A percentile compares a stretch with the other conserved stretches of the same genome.
Conservation (phyloP, 92 coral and sea anemone species). For the Epizoanthus rinbou region DNA sequence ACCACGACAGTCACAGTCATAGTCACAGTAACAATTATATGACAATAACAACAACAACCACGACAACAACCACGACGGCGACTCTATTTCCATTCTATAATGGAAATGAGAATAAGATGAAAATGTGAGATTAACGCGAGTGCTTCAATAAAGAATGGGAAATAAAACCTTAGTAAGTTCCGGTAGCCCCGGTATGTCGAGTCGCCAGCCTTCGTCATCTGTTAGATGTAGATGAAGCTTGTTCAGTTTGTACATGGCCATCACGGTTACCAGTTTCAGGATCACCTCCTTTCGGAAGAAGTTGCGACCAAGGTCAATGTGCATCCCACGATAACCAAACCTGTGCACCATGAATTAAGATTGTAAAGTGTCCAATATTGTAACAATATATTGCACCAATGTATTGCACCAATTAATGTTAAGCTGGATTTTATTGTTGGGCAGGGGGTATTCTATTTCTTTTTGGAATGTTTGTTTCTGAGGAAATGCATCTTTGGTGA, state of each 20-base stretch:
- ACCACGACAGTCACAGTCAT: no score
- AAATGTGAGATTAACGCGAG: neutral
- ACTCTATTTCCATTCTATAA: neutral
- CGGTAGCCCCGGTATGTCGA: slow-evolving; percentile 80
- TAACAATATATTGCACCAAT: no score
- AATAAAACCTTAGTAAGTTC: slow-evolving; percentile 63
- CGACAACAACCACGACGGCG: neutral
- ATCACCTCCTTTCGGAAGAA: slow-evolving; percentile 41
- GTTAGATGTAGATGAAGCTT: slow-evolving; percentile 81
- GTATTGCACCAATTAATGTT: no score
- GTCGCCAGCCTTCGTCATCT: slow-evolving; percentile 89
- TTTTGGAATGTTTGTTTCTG: no score
- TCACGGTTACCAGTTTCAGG: slow-evolving; percentile 42
- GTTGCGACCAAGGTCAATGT: slow-evolving; percentile 50
- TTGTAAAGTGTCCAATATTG: no score
- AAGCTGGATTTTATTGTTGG: no score
- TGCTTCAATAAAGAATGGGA: neutral
- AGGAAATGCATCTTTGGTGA: no score
- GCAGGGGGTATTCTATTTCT: no score
- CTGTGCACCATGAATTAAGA: slow-evolving; percentile 26
- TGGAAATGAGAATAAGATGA: neutral
- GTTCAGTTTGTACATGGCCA: slow-evolving; percentile 67
- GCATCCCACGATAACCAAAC: slow-evolving; percentile 51
- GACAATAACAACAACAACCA: no score
- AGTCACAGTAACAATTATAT: no score